These are phyloP conservation scores for Eumacrocentrus americanus DNA, from an alignment of 2,888 invertebrate genomes.

Conservation along the genomic window DNA sequence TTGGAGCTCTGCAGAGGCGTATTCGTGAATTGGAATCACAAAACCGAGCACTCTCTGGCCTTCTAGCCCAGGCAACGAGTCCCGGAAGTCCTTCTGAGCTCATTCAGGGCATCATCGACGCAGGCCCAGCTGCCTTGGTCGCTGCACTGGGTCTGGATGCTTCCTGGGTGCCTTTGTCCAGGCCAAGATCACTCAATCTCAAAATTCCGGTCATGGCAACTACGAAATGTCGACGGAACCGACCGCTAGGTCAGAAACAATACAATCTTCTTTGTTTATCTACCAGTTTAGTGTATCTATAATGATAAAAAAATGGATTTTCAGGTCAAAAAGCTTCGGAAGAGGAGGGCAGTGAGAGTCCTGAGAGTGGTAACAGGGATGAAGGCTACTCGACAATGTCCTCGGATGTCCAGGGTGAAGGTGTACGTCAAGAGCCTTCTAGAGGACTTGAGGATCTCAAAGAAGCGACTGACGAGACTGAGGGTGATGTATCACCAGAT, in stretches of 20 bases:
- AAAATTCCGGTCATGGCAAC: constrained; percentile 68
- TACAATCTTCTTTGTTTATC: constrained; percentile 2
- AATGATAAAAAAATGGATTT: constrained; percentile 21
- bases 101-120: constrained; percentile 54
- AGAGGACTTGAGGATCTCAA: constrained; percentile 74
- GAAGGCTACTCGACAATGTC: constrained; percentile 87
- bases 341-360: constrained; percentile 75
- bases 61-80: constrained; percentile 70
- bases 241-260: constrained; percentile 59
- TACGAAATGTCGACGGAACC: constrained; percentile 60
- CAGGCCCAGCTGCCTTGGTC: constrained; percentile 55
- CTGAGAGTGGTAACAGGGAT: constrained; percentile 78
- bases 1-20: constrained; percentile 73
- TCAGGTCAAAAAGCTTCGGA: constrained; percentile 66
- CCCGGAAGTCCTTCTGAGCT: constrained; percentile 63
- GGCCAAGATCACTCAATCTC: constrained; percentile 74
- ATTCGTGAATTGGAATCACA: constrained; percentile 81
- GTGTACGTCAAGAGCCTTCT: constrained; percentile 66
- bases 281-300: too few relatives aligned
- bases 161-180: constrained; percentile 72
- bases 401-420: constrained; percentile 79
- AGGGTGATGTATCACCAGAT: constrained; percentile 63
- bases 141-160: constrained; percentile 71
- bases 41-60: constrained; percentile 74
- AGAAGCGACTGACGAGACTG: constrained; percentile 76